Evolutionary conservation across 2,888 invertebrate genomes (phyloP), one percentile per base, ranked within the genome.

Genomic region (Baccha elongata): DNA sequence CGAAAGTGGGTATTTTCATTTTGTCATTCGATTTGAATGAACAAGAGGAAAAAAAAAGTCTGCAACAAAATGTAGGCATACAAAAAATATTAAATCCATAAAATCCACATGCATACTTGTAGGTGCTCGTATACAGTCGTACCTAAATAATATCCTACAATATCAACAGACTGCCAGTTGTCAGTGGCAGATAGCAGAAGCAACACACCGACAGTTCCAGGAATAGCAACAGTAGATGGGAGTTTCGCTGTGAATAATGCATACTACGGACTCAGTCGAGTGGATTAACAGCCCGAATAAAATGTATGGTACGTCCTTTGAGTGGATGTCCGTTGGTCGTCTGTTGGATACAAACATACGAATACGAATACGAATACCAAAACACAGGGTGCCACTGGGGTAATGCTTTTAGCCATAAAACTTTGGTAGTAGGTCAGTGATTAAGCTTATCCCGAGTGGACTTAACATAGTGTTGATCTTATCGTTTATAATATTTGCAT

Each of bases 261-360:
- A 83, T 78, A 60, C 68, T 83, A 71, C 72, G 55, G 72, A 64
- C 48, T 68, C 83, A 78, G 78, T 78, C 72, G 78, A 83, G 83
- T 83, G 83, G 83, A 78, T 78, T 83, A 83, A 78, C 83, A 78
- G 78, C 73, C 64, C 72, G 72, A 72, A 83, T 73, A 73, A 83
- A 83, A 73, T 68, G 67, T 78, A 76, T 8, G 21, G 21, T 13
- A 23, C 64, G 72, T 68, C 78, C 62, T 67, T 62, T 62, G 78
- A 78, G 83, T 68, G 78, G 78, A 67, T 37, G 62, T 32, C 23
- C 42, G 64, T 32, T 19, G 26, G 58, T 23, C 40, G 15, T 40
- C 65, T 58, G 64, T 13, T 37, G 52, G 37, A 58, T 64, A 62
- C 8, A 19, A 6, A n/a, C n/a, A n/a, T n/a, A n/a, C n/a, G n/a